phyloP scores from a whole-genome alignment of 1,140 invertebrate species.

The Hormaphis cornu region DNA sequence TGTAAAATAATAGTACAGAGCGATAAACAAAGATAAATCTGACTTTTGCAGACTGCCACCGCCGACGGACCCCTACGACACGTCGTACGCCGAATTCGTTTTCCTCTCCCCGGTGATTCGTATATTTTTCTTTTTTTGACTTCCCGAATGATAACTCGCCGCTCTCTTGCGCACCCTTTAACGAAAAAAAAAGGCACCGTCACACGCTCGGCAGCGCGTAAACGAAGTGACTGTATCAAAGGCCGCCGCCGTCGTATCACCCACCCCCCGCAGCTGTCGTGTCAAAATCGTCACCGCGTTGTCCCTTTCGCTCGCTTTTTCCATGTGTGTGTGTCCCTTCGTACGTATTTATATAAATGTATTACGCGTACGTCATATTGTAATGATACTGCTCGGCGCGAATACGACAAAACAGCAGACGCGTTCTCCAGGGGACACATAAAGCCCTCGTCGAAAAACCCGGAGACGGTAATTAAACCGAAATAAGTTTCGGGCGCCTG shows the following conservation, averaged over 20 bases:
- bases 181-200: conserved; percentile 18
- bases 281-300: conserved; percentile 59
- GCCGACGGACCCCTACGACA: not conserved
- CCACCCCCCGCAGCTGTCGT: conserved; percentile 44
- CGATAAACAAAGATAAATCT: too few species aligned
- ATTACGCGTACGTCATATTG: not conserved
- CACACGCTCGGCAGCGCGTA: conserved; percentile 48
- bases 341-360: not conserved
- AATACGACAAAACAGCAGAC: not conserved
- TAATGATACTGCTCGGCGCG: too few species aligned
- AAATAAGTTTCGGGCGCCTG: not conserved
- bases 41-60: too few species aligned
- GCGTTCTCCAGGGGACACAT: too few species aligned
- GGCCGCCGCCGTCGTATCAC: conserved; percentile 54
- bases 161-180: conserved; percentile 11
- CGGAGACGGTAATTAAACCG: not conserved
- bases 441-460: too few species aligned
- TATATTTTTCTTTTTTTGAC: conserved; percentile 29
- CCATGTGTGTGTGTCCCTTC: conserved; percentile 43
- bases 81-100: not conserved
- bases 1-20: too few species aligned
- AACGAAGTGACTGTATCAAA: conserved; percentile 55
- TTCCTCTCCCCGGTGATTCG: conserved; percentile 10
- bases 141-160: conserved; percentile 16
- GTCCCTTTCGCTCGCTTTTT: too few species aligned